These are phyloP conservation scores for Alentia gelatinosa DNA, from an alignment of 2,888 invertebrate species.

Conservation along the genomic window DNA sequence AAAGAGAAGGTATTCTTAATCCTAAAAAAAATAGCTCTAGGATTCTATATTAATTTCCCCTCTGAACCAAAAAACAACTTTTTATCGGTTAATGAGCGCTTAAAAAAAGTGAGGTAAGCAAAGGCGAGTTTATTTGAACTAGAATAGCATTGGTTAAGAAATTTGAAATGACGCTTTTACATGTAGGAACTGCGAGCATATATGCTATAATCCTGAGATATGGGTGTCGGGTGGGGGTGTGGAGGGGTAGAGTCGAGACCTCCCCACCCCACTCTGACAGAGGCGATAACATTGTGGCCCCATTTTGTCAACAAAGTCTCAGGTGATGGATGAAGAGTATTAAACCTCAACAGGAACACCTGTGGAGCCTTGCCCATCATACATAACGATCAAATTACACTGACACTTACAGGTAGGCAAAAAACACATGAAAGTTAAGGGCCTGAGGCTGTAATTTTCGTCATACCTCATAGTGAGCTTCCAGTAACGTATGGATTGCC, in stretches of 20 bases:
- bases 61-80: too few species aligned
- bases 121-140: too few species aligned
- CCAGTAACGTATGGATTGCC: conserved; percentile 33
- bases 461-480: conserved; percentile 7
- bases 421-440: conserved; percentile 23
- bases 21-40: too few species aligned
- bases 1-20: too few species aligned
- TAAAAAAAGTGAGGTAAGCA: too few species aligned
- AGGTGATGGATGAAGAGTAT: conserved; percentile 49
- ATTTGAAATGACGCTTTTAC: too few species aligned
- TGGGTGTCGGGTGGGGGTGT: background rate
- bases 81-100: too few species aligned
- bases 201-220: background rate
- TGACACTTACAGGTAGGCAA: conserved; percentile 43
- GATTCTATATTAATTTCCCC: too few species aligned
- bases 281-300: conserved; percentile 33
- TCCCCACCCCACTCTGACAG: conserved; percentile 24
- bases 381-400: conserved; percentile 54
- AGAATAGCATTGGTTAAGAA: too few species aligned
- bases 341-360: conserved; percentile 24
- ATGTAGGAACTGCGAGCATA: background rate
- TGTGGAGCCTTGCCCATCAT: conserved; percentile 48
- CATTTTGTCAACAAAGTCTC: conserved; percentile 52
- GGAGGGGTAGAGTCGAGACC: background rate
- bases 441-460: conserved; percentile 18